phyloP scores from a whole-genome alignment of 2,888 invertebrate genomes.

The Macrophya alboannulata region DNA sequence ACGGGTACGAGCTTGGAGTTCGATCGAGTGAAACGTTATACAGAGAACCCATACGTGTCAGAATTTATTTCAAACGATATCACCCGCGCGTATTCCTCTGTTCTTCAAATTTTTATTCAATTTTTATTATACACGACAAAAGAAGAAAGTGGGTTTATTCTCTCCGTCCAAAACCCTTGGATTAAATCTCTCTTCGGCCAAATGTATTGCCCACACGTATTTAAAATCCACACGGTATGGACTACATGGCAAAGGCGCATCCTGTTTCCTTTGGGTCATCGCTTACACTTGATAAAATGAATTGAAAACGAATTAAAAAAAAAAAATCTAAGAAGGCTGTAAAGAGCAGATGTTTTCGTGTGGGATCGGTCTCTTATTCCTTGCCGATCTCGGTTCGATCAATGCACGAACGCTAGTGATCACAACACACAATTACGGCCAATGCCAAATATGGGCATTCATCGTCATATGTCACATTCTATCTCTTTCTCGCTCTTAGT shows the following conservation, averaged over 20 bases:
- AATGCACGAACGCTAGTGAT: conserved; percentile 7
- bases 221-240: neutral
- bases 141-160: neutral
- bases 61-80: neutral
- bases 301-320: too few species aligned
- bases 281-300: neutral
- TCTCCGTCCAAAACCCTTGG: neutral
- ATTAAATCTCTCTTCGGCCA: neutral
- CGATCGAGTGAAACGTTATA: neutral
- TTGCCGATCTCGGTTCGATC: conserved; percentile 39
- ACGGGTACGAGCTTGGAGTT: neutral
- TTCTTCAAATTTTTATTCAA: neutral
- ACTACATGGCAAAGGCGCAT: neutral
- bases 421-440: conserved; percentile 58
- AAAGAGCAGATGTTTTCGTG: conserved; percentile 14
- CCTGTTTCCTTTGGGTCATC: conserved; percentile 14
- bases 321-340: neutral
- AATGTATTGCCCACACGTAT: neutral
- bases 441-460: conserved; percentile 75
- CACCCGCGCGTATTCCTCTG: neutral
- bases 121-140: neutral
- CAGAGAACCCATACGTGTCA: neutral
- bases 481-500: conserved; percentile 57
- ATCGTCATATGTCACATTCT: conserved; percentile 68
- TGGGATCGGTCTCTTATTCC: conserved; percentile 28